Percentiles rank a stretch among this genome's conserved stretches.
Conservation (phyloP, 1,140 invertebrate genomes). For the Diachasmimorpha longicaudata region DNA sequence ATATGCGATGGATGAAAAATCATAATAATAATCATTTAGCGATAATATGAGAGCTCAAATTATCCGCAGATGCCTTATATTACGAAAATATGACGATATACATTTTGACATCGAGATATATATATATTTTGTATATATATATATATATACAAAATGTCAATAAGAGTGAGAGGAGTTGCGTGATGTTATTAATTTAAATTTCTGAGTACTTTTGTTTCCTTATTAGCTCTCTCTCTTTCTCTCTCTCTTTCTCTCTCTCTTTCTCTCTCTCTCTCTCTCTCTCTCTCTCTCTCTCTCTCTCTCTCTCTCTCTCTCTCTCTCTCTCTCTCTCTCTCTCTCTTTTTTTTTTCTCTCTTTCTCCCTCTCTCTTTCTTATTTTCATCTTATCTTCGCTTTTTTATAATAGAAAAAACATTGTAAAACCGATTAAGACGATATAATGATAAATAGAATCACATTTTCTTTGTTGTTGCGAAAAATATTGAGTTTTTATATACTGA, state of each 20-base stretch:
- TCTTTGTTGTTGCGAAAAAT: constrained; percentile 14
- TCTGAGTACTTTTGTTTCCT: constrained; percentile 11
- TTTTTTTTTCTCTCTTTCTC: background rate
- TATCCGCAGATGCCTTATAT: constrained; percentile 27
- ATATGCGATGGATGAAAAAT: background rate
- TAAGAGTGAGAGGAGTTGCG: constrained; percentile 16
- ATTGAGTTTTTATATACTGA: background rate
- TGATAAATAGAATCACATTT: background rate
- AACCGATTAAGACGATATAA: background rate
- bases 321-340: background rate
- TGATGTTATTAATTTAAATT: constrained; percentile 24
- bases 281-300: background rate
- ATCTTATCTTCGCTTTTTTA: background rate
- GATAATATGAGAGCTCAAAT: background rate
- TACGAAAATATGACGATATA: too few relatives aligned
- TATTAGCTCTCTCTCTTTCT: background rate
- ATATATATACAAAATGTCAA: constrained; percentile 18
- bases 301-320: background rate
- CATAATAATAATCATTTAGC: background rate
- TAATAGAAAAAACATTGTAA: background rate
- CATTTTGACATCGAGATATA: too few relatives aligned
- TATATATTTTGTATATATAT: constrained; percentile 15
- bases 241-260: background rate
- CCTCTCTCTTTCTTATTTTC: background rate
- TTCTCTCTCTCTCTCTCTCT: background rate